A percentile compares a stretch with the other conserved stretches of the same genome.
Conservation (phyloP, 1,140 invertebrate genomes). For the Berghia stephanieae region DNA sequence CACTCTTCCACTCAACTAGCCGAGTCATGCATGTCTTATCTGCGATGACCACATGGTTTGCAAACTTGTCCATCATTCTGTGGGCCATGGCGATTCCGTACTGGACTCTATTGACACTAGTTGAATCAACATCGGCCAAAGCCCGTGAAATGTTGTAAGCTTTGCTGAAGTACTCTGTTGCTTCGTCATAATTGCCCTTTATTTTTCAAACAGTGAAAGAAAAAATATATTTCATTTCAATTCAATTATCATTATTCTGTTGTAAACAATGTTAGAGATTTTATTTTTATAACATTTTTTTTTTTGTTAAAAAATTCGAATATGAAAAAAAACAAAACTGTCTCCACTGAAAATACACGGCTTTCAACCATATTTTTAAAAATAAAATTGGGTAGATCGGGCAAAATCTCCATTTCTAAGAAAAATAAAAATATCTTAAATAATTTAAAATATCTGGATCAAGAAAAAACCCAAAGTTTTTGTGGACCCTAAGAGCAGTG, state of each 20-base stretch:
- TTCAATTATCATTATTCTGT: conserved; percentile 39
- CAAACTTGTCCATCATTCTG: conserved; percentile 55
- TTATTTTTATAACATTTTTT: background rate
- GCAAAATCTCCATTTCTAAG: too few relatives aligned
- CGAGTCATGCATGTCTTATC: conserved; percentile 47
- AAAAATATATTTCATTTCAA: conserved; percentile 45
- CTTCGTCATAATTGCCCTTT: conserved; percentile 64
- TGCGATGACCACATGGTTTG: conserved; percentile 48
- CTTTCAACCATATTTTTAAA: too few relatives aligned
- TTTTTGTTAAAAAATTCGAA: too few relatives aligned
- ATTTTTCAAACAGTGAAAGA: conserved; percentile 26
- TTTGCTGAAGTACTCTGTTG: conserved; percentile 64
- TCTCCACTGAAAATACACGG: too few relatives aligned
- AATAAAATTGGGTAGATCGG: too few relatives aligned
- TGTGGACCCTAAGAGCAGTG: too few relatives aligned
- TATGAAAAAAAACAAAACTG: too few relatives aligned
- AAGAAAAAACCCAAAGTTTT: too few relatives aligned
- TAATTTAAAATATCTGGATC: too few relatives aligned
- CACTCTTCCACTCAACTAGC: conserved; percentile 62
- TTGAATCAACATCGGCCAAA: conserved; percentile 51
- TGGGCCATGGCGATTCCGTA: conserved; percentile 64
- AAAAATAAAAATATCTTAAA: too few relatives aligned
- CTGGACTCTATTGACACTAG: conserved; percentile 60
- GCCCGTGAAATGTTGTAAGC: conserved; percentile 64
- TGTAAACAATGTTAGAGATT: background rate